Base-by-base conservation (phyloP, 1,140 invertebrate species). In the Amphibalanus amphitrite region DNA sequence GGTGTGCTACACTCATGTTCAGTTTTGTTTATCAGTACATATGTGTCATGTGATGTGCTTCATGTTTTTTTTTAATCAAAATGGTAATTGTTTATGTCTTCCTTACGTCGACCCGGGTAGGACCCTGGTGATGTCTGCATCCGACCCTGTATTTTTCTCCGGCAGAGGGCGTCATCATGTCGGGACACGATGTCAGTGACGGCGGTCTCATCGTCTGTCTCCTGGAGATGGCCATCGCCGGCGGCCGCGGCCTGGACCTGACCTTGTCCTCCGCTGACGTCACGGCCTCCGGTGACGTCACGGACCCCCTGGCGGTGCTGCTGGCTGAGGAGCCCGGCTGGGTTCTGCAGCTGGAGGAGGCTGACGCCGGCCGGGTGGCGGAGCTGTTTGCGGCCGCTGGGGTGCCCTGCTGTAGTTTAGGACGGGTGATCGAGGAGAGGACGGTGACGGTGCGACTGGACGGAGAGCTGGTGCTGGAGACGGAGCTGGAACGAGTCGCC, bases 111-210 rank as follows among this genome's bases (percentile, higher is more conserved):
- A n/a, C n/a, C n/a, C n/a, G n/a, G n/a, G n/a, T n/a, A n/a, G n/a
- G n/a, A n/a, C n/a, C n/a, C n/a, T n/a, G n/a, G n/a, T n/a, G n/a
- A n/a, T n/a, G n/a, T n/a, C n/a, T n/a, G n/a, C n/a, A n/a, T n/a
- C n/a, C n/a, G n/a, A 38, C 33, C 4, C 15, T 15, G 15, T 38
- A 38, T 15, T 38, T 4, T 38, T 15, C 15, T 38, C 33, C 33
- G 4, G 4, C 76, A 90, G 88, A 89, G 69, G 83, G 82, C 0
- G 85, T 87, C 77, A 78, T 97, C 15, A 79, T 90, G 25, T 85
- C 95, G n/a, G 94, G 95, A 1, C 96, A 99, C 80, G 96, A 99
- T 81, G 83, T 98, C 0, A 97, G 94, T 80, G 96, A 98, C 82
- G 96, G 96, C 64, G 96, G 96, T 29, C 80, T 98, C 6, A 83